Percentiles rank a stretch among this genome's conserved stretches.
phyloP scores from a whole-genome alignment of 2,797 vertebrate species.

The Protosalanx chinensis region DNA sequence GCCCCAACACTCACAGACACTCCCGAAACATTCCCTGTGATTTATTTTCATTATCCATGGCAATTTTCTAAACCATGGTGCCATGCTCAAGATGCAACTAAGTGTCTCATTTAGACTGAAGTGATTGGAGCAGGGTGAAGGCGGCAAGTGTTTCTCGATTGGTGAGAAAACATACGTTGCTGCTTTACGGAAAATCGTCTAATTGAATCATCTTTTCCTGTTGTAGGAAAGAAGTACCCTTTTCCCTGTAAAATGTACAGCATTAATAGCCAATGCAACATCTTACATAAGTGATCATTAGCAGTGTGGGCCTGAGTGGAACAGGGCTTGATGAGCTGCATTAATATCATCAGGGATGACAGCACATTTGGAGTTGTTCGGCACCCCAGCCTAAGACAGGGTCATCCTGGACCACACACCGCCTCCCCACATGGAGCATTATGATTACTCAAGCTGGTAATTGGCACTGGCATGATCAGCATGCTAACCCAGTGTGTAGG shows the following conservation, averaged over 20 bases:
- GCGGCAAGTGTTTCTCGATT: slow-evolving; percentile 13
- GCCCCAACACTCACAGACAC: slow-evolving; percentile 31
- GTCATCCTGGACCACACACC: slow-evolving; percentile 41
- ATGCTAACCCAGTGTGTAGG: slow-evolving; percentile 33
- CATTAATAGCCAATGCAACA: slow-evolving; percentile 27
- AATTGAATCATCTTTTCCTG: slow-evolving; percentile 16
- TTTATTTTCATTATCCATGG: slow-evolving; percentile 45
- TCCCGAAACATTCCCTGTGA: not conserved
- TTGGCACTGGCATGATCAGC: slow-evolving; percentile 48
- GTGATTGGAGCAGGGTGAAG: slow-evolving; percentile 8
- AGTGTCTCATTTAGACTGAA: slow-evolving; percentile 27
- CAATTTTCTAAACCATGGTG: slow-evolving; percentile 34
- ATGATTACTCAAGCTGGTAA: slow-evolving; percentile 62
- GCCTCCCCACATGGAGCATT: slow-evolving; percentile 35
- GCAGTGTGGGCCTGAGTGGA: slow-evolving; percentile 34
- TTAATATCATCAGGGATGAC: slow-evolving; percentile 48
- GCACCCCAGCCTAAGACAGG: slow-evolving; percentile 22
- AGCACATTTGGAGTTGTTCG: slow-evolving; percentile 39
- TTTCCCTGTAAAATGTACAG: slow-evolving; percentile 13
- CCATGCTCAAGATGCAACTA: slow-evolving; percentile 25
- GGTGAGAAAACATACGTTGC: slow-evolving; percentile 26
- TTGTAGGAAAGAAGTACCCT: not conserved
- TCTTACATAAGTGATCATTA: slow-evolving; percentile 49
- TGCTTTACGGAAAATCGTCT: slow-evolving; percentile 24
- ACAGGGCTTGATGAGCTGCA: slow-evolving; percentile 51